Conservation (phyloP, 1,140 invertebrate species). For the Aphaenogaster ashmeadi region DNA sequence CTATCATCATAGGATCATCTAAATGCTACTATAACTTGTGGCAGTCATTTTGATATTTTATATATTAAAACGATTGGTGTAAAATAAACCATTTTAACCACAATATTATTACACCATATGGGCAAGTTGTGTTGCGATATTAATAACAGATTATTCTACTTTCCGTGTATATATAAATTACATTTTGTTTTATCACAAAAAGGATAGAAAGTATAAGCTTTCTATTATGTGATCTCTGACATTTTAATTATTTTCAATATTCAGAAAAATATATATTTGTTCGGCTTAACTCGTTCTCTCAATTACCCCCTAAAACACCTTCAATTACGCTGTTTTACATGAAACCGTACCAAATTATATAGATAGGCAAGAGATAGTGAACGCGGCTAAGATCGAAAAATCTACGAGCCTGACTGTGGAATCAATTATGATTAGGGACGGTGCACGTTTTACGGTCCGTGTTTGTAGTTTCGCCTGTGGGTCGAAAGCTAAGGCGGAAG, state of each 20-base stretch:
- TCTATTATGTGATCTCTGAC: neutral
- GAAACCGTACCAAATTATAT: conserved; percentile 5
- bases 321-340: neutral
- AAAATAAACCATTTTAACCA: neutral
- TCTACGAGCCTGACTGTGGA: neutral
- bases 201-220: neutral
- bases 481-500: conserved; percentile 42
- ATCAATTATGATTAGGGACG: conserved; percentile 29
- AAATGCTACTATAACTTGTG: neutral
- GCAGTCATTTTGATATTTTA: conserved; percentile 1
- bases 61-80: neutral
- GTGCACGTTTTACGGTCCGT: neutral
- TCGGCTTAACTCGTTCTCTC: neutral
- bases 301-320: neutral
- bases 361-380: neutral
- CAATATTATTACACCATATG: neutral
- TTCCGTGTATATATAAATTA: neutral
- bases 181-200: neutral
- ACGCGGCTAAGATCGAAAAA: neutral
- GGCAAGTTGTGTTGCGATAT: neutral
- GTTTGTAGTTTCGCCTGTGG: conserved; percentile 38
- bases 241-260: neutral
- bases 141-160: neutral
- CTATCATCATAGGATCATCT: neutral
- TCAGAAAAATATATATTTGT: conserved; percentile 12